These are phyloP conservation scores for Brachyalestes nurse DNA, from an alignment of 2,797 vertebrate genomes.

Conservation along the genomic window DNA sequence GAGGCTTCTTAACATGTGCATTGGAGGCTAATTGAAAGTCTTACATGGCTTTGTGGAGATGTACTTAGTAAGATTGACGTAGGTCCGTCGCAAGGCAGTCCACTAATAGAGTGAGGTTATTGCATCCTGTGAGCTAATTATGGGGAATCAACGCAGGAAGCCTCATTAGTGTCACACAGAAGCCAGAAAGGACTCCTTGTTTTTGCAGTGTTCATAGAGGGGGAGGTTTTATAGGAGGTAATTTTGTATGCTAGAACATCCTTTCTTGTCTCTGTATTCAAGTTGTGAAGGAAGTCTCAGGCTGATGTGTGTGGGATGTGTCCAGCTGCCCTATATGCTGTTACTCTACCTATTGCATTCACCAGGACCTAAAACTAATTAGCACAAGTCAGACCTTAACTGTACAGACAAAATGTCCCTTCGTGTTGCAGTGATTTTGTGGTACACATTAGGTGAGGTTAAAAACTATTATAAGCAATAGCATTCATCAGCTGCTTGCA, in stretches of 20 bases:
- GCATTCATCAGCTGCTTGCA: background rate
- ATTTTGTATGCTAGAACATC: slow-evolving; percentile 29
- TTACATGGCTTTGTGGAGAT: slow-evolving; percentile 3
- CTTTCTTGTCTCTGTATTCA: background rate
- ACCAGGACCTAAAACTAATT: slow-evolving; percentile 6
- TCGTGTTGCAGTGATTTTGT: background rate
- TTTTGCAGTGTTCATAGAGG: slow-evolving; percentile 10
- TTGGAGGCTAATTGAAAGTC: slow-evolving; percentile 29
- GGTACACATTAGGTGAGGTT: slow-evolving; percentile 3
- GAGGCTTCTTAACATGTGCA: slow-evolving; percentile 1
- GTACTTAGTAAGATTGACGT: slow-evolving; percentile 6
- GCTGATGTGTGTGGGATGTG: slow-evolving; percentile 16
- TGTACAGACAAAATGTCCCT: background rate
- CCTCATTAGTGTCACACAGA: slow-evolving; percentile 39
- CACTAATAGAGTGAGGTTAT: slow-evolving; percentile 32
- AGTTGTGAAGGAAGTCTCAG: slow-evolving; percentile 15
- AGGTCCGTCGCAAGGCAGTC: background rate
- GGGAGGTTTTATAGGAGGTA: slow-evolving; percentile 29
- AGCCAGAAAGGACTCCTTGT: slow-evolving; percentile 21
- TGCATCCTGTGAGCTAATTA: slow-evolving; percentile 48
- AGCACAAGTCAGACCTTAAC: slow-evolving; percentile 10
- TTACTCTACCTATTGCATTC: slow-evolving; percentile 12
- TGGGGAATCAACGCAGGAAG: slow-evolving; percentile 31
- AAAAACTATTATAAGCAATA: slow-evolving; percentile 1
- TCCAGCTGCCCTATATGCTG: slow-evolving; percentile 8